Evolutionary conservation across 2,113 vertebrate genomes (phyloP).

Genomic region (Hippocampus barbouri): DNA sequence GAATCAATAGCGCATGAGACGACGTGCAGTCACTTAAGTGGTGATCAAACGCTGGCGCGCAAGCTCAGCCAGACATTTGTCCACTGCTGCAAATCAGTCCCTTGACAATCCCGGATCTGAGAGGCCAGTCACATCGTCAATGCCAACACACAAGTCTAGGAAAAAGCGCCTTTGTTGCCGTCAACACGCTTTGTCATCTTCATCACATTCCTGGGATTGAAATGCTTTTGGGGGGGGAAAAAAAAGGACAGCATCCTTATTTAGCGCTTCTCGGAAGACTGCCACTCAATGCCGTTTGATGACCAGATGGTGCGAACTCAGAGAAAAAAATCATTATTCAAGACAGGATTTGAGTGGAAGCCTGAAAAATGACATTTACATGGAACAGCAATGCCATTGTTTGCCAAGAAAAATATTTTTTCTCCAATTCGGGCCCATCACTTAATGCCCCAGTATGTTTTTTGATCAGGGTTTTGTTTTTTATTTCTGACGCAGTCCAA

Average conservation of each 20-base stretch:
- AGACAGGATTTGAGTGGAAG: constrained; percentile 16
- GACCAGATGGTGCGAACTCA: constrained; percentile 53
- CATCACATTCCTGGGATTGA: constrained; percentile 59
- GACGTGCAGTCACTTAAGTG: constrained; percentile 27
- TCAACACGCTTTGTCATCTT: constrained; percentile 44
- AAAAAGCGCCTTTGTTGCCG: constrained; percentile 31
- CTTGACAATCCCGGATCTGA: constrained; percentile 4
- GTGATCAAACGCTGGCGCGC: constrained; percentile 12
- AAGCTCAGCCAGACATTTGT: constrained; percentile 20
- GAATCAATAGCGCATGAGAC: neutral
- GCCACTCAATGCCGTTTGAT: constrained; percentile 61
- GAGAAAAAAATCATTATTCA: constrained; percentile 45
- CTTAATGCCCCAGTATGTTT: too few relatives aligned
- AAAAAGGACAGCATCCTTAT: constrained; percentile 74
- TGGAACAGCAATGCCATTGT: constrained; percentile 18
- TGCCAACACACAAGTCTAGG: constrained; percentile 23
- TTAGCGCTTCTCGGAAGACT: constrained; percentile 70
- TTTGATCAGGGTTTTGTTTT: too few relatives aligned
- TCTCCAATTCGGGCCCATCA: too few relatives aligned
- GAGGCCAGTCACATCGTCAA: neutral
- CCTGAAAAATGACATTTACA: constrained; percentile 22
- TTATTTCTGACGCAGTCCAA: too few relatives aligned
- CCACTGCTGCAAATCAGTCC: constrained; percentile 13
- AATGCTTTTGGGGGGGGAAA: constrained; percentile 59
- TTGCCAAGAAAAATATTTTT: neutral